Percentiles rank a stretch among this genome's conserved stretches.
phyloP scores from a whole-genome alignment of 2,888 invertebrate genomes.

The Priocnemis perturbator region DNA sequence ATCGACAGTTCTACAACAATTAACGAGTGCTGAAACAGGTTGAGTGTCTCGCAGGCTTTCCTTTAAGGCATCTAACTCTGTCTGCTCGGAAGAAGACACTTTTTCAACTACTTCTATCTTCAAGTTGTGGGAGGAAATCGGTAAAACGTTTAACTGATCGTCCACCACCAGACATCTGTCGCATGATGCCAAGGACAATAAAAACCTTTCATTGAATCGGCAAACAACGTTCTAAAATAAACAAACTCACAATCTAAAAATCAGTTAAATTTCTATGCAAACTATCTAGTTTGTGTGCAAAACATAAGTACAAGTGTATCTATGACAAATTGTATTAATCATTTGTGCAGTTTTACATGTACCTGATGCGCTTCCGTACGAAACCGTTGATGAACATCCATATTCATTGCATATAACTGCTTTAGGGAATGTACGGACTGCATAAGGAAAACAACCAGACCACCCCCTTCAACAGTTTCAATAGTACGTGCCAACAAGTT shows the following conservation, averaged over 20 bases:
- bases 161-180: slow-evolving; percentile 94
- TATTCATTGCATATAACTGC: slow-evolving; percentile 96
- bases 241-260: not conserved
- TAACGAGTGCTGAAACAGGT: slow-evolving; percentile 92
- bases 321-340: not conserved
- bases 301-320: not conserved
- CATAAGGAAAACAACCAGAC: slow-evolving; percentile 92
- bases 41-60: slow-evolving; percentile 92
- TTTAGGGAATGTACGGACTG: slow-evolving; percentile 91
- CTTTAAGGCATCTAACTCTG: slow-evolving; percentile 85
- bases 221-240: slow-evolving; percentile 84
- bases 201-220: slow-evolving; percentile 97
- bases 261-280: not conserved
- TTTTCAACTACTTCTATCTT: slow-evolving; percentile 85
- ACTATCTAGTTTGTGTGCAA: not conserved
- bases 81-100: slow-evolving; percentile 76
- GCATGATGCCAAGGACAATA: slow-evolving; percentile 92
- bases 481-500: slow-evolving; percentile 97
- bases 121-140: slow-evolving; percentile 92
- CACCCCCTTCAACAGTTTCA: slow-evolving; percentile 98
- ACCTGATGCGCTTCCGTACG: slow-evolving; percentile 94
- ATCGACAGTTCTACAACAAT: slow-evolving; percentile 93
- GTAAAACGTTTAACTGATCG: slow-evolving; percentile 93
- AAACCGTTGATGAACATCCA: slow-evolving; percentile 98
- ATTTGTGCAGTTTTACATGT: slow-evolving; percentile 18